Conservation (phyloP, 2,797 vertebrate genomes). For the Toxotes lorentzi region DNA sequence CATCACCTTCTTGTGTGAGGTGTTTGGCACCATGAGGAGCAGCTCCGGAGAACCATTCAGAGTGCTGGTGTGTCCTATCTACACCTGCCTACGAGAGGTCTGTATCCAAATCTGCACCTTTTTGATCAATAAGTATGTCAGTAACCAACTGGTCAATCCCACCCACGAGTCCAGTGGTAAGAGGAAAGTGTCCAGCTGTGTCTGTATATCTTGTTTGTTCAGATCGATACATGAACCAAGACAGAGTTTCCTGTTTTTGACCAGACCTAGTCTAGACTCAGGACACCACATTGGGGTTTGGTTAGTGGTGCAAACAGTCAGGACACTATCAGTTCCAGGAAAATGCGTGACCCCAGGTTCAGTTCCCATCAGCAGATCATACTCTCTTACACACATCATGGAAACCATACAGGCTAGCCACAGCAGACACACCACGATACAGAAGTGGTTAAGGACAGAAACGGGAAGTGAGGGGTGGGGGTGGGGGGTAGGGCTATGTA, state of each 20-base stretch:
- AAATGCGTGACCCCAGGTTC: conserved; percentile 60
- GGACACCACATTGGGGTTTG: conserved; percentile 61
- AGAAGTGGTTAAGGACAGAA: conserved; percentile 71
- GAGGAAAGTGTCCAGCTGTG: not conserved
- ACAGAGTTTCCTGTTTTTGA: conserved; percentile 71
- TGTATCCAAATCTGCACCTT: conserved; percentile 18
- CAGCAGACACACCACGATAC: conserved; percentile 54
- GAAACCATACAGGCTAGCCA: conserved; percentile 57
- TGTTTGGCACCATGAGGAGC: conserved; percentile 97
- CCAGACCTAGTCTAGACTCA: conserved; percentile 71
- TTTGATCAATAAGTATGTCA: not conserved
- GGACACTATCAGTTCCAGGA: conserved; percentile 66
- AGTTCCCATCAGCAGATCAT: conserved; percentile 64
- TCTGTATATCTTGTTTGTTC: conserved; percentile 15
- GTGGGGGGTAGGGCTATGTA: not conserved
- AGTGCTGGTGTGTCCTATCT: conserved; percentile 97
- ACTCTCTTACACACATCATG: conserved; percentile 49
- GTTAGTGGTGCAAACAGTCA: conserved; percentile 54
- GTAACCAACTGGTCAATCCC: not conserved
- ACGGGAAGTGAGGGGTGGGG: conserved; percentile 60
- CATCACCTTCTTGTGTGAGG: conserved; percentile 98
- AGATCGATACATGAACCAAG: not conserved
- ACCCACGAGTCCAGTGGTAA: not conserved
- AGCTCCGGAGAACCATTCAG: conserved; percentile 94
- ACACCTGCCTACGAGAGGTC: conserved; percentile 93